These are phyloP conservation scores for Aegotheles bennettii DNA, from an alignment of 2,113 vertebrate species.

Conservation along the genomic window DNA sequence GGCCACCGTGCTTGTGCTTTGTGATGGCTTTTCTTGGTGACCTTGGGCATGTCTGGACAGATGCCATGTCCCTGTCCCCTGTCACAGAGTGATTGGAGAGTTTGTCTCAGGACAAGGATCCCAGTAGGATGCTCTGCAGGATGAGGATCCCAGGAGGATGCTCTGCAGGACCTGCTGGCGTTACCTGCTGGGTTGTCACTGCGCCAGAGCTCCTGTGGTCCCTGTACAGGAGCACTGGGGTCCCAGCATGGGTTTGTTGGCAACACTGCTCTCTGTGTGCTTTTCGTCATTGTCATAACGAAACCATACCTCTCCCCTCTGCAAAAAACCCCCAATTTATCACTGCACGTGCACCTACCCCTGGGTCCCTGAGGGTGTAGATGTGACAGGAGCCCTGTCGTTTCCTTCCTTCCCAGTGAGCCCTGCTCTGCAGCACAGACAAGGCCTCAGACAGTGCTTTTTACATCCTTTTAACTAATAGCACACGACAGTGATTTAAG, in stretches of 20 bases:
- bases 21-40: neutral
- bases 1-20: neutral
- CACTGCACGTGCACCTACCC: accelerated
- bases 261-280: neutral
- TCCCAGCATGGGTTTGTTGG: neutral
- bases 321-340: neutral
- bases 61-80: neutral
- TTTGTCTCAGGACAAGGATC: neutral
- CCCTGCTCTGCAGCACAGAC: neutral
- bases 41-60: neutral
- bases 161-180: neutral
- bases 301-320: neutral
- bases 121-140: accelerated
- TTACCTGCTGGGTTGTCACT: neutral
- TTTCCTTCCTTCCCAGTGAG: neutral
- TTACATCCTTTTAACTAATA: neutral
- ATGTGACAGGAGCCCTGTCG: neutral
- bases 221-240: accelerated
- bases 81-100: accelerated
- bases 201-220: neutral
- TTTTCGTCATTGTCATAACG: accelerated
- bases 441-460: neutral
- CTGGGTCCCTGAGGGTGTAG: accelerated
- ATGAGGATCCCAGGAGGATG: accelerated
- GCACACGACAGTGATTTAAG: neutral